phyloP scores from a whole-genome alignment of 64 coral and sea anemone species.

The Astreopora myriophthalma region DNA sequence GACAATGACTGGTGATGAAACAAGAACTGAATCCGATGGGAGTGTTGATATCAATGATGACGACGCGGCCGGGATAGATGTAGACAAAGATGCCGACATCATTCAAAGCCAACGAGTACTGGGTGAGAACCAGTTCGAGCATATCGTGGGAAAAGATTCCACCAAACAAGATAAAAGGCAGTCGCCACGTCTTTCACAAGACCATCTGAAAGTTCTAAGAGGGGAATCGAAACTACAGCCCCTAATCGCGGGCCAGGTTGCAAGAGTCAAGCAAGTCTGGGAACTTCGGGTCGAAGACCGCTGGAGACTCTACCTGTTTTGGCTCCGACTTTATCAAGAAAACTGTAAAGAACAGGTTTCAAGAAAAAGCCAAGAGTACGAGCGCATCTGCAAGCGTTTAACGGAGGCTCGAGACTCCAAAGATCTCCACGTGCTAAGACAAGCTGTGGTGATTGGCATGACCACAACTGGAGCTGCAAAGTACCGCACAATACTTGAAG shows the following conservation, averaged over 20 bases:
- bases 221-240: conserved; percentile 44
- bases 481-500: conserved; percentile 68
- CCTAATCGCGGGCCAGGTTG: neutral
- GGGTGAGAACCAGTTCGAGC: conserved; percentile 48
- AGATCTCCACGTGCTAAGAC: conserved; percentile 58
- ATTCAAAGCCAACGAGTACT: conserved; percentile 69
- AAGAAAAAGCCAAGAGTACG: conserved; percentile 34
- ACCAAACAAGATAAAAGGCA: neutral
- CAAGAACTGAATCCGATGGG: neutral
- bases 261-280: conserved; percentile 49
- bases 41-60: neutral
- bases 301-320: conserved; percentile 68
- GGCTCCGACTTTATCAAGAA: conserved; percentile 68
- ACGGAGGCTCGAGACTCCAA: conserved; percentile 33
- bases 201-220: conserved; percentile 24
- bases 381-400: conserved; percentile 48
- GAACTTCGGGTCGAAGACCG: neutral
- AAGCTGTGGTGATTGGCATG: conserved; percentile 86
- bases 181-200: neutral
- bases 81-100: conserved; percentile 78
- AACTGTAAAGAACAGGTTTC: neutral
- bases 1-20: no score
- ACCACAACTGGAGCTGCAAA: conserved; percentile 89
- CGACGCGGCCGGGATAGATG: neutral
- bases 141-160: neutral